phyloP scores from a whole-genome alignment of 2,113 vertebrate genomes.

The Saccopteryx leptura region DNA sequence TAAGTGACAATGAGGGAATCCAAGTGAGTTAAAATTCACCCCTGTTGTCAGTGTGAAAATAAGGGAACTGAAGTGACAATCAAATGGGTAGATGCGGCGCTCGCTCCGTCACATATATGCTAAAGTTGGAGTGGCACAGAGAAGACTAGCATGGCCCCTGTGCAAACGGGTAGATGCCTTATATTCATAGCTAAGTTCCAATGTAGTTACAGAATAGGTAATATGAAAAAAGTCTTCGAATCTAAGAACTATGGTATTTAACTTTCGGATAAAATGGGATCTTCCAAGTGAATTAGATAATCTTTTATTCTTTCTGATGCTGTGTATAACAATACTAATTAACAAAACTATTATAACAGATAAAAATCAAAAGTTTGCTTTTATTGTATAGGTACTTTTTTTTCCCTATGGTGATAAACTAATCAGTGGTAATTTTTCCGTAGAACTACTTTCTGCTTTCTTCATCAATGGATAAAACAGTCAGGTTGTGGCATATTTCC shows the following conservation, averaged over 20 bases:
- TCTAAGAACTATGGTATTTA: slow-evolving; percentile 22
- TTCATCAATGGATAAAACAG: slow-evolving; percentile 99
- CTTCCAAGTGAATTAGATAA: slow-evolving; percentile 44
- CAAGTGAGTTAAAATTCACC: slow-evolving; percentile 67
- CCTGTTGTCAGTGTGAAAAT: slow-evolving; percentile 44
- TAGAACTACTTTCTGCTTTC: slow-evolving; percentile 99
- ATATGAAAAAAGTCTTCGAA: slow-evolving; percentile 37
- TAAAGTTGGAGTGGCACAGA: no score
- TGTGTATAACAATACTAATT: neutral
- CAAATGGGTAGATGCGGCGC: slow-evolving; percentile 33
- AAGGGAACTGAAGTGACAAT: slow-evolving; percentile 59
- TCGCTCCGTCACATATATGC: no score
- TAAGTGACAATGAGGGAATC: slow-evolving; percentile 54
- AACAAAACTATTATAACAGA: slow-evolving; percentile 14
- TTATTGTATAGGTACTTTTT: slow-evolving; percentile 41
- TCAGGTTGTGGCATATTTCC: slow-evolving; percentile 99
- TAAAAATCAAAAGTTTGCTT: slow-evolving; percentile 59
- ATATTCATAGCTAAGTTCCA: slow-evolving; percentile 47
- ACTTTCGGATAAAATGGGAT: neutral
- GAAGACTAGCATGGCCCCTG: no score
- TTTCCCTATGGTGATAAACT: slow-evolving; percentile 52
- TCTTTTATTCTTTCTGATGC: slow-evolving; percentile 45
- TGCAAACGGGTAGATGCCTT: slow-evolving; percentile 58
- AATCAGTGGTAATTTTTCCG: slow-evolving; percentile 67
- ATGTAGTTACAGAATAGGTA: slow-evolving; percentile 57